Percentiles rank a stretch among this genome's conserved stretches.
Conservation (phyloP, 1,140 invertebrate genomes). For the Carcinoscorpius rotundicauda region DNA sequence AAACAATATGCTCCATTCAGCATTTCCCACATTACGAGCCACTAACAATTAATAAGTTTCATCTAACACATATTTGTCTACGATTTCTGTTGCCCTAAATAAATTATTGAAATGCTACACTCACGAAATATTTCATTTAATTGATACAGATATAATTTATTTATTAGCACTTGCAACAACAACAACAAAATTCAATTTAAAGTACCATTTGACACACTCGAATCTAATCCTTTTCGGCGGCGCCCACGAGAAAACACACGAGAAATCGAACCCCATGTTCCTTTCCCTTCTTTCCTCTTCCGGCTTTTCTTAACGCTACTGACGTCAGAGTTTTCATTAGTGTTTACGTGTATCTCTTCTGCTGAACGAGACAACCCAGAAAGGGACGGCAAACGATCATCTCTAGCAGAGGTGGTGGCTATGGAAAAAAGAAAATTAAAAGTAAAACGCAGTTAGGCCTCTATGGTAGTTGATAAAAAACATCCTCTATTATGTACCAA, state of each 20-base stretch:
- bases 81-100: too few relatives aligned
- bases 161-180: too few relatives aligned
- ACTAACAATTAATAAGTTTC: too few relatives aligned
- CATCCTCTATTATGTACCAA: too few relatives aligned
- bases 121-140: neutral
- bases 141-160: too few relatives aligned
- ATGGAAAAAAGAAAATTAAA: neutral
- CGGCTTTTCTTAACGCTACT: constrained; percentile 20
- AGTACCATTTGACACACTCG: constrained; percentile 7
- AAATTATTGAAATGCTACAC: too few relatives aligned
- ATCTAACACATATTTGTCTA: too few relatives aligned
- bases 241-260: constrained; percentile 66
- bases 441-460: too few relatives aligned
- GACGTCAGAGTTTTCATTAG: constrained; percentile 22
- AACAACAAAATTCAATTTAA: too few relatives aligned
- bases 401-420: neutral
- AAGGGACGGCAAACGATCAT: neutral
- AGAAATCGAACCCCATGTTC: constrained; percentile 63
- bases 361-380: constrained; percentile 15
- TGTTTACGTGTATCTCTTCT: constrained; percentile 21
- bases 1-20: too few relatives aligned
- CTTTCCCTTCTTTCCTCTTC: constrained; percentile 21
- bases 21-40: too few relatives aligned
- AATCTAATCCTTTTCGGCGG: constrained; percentile 49
- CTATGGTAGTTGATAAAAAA: too few relatives aligned